Conservation (phyloP, 2,113 vertebrate species). For the Psephotus haematonotus region DNA sequence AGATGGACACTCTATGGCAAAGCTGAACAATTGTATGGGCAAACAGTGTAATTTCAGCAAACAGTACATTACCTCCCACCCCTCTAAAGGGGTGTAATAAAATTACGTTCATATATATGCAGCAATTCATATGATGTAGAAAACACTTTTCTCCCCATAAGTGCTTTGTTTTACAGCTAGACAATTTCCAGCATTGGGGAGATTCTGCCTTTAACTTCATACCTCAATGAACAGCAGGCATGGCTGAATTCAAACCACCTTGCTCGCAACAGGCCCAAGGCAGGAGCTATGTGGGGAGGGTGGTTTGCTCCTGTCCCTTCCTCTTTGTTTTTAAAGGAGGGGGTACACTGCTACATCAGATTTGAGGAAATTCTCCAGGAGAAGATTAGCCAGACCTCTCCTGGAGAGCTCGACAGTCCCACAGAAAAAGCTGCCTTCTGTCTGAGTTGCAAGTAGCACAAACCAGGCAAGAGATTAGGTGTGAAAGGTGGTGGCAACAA, state of each 20-base stretch:
- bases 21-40: background rate
- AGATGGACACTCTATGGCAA: background rate
- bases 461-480: background rate
- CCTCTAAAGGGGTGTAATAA: background rate
- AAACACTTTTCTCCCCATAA: background rate
- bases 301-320: background rate
- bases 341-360: background rate
- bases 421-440: background rate
- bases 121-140: background rate
- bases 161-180: background rate
- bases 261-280: background rate
- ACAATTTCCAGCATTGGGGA: background rate
- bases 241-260: background rate
- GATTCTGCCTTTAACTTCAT: background rate
- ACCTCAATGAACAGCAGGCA: background rate
- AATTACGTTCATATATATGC: background rate
- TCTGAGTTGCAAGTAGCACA: background rate
- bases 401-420: rapidly evolving
- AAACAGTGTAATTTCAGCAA: background rate
- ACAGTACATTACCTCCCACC: background rate
- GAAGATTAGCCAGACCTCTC: background rate
- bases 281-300: background rate
- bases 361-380: background rate
- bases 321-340: rapidly evolving
- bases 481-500: constrained; percentile 19